Evolutionary conservation across 2,113 vertebrate genomes (phyloP), one percentile per base, ranked within the genome.

Genomic region (Camelus dromedarius): DNA sequence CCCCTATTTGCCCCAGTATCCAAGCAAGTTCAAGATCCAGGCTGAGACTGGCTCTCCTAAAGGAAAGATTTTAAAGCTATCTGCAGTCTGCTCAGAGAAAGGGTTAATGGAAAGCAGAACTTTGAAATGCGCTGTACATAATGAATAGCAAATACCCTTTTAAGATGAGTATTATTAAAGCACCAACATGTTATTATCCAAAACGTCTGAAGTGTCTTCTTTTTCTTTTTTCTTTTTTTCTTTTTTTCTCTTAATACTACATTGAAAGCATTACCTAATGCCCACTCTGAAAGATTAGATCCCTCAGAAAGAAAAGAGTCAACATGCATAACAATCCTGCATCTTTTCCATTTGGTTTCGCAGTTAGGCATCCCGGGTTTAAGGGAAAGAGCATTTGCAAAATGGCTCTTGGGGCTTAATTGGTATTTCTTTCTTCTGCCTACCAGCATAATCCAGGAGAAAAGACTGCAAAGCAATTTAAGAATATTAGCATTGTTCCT

Each of bases 201-300:
- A 98, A 98, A 97, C 91, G 42, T 95, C 97, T 96, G 93, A 98
- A 98, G 97, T 97, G 87, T 96, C 97, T 15, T 75, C 83, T 96
- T 97, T 42, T 42, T 42, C 38, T 42, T 42, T 42, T 42, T 42
- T 96, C 96, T 28, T 52, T 16, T n/a, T 16, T 97, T 97, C 97
- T 80, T 97, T 87, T 96, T 96, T 96, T 96, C 94, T 91, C 83
- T 95, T 91, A 76, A 58, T 62, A 76, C 86, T 48, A 54, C 76
- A 97, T 91, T 97, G 98, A 98, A 98, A 98, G 93, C 97, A 97
- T 98, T 97, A 96, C 97, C 98, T 98, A 98, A 98, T 97, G 98
- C 96, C 97, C 97, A 98, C 97, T 98, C 98, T 95, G 98, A 98
- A 97, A 98, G 97, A 98, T 98, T 98, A 98, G 98, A 97, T 97